phyloP scores from a whole-genome alignment of 2,888 invertebrate species.

The Pyrochroa serraticornis region DNA sequence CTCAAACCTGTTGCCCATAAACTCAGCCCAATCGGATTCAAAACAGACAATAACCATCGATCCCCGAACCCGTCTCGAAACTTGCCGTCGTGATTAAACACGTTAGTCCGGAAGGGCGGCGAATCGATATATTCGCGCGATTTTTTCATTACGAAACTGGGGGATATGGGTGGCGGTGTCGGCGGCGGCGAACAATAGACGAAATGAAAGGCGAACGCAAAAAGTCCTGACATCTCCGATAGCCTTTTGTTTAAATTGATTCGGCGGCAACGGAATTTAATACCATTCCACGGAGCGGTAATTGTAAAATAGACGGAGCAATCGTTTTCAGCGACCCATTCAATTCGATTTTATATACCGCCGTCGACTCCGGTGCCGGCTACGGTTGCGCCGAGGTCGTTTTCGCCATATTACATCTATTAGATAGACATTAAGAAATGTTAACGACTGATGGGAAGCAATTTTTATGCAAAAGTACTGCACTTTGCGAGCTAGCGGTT shows the following conservation, averaged over 20 bases:
- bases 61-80: too few relatives aligned
- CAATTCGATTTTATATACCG: constrained; percentile 33
- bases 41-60: too few relatives aligned
- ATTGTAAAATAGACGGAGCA: constrained; percentile 49
- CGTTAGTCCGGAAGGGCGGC: constrained; percentile 17
- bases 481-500: too few relatives aligned
- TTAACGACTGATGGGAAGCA: not conserved
- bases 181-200: constrained; percentile 38
- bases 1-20: too few relatives aligned
- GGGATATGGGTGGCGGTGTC: constrained; percentile 9
- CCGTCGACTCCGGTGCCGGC: not conserved
- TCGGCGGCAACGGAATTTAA: constrained; percentile 54
- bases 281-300: constrained; percentile 51
- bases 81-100: constrained; percentile 18
- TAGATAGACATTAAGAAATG: not conserved
- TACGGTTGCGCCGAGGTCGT: not conserved
- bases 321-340: constrained; percentile 33
- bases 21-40: too few relatives aligned
- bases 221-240: constrained; percentile 49
- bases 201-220: constrained; percentile 46
- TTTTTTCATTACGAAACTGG: constrained; percentile 23
- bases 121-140: constrained; percentile 21
- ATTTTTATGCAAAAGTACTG: not conserved
- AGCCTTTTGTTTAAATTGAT: constrained; percentile 55
- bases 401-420: constrained; percentile 2